Evolutionary conservation across 2,797 vertebrate genomes (phyloP).

Genomic region (Microctenopoma steveboyesi): DNA sequence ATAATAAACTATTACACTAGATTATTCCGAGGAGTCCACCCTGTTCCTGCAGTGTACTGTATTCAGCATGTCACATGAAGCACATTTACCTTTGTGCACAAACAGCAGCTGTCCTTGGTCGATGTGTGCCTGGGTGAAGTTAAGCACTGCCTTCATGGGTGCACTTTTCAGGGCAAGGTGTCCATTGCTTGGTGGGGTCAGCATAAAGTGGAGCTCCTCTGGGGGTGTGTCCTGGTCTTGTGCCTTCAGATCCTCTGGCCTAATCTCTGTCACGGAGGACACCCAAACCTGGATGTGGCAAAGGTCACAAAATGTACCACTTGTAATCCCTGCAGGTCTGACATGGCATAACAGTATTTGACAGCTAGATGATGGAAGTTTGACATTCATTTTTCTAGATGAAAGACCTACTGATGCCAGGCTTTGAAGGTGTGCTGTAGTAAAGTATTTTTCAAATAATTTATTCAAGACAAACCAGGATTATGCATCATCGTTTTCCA

Average conservation of each 20-base stretch:
- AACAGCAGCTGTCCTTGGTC: constrained; percentile 87
- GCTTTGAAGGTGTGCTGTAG: background rate
- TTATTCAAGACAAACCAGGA: background rate
- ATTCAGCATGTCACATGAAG: background rate
- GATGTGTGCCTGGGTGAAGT: constrained; percentile 91
- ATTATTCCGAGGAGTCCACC: background rate
- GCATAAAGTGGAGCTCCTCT: constrained; percentile 84
- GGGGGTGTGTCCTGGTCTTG: constrained; percentile 86
- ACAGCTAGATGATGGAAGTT: constrained; percentile 18
- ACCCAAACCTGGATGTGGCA: constrained; percentile 86
- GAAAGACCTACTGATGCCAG: constrained; percentile 7
- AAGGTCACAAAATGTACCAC: constrained; percentile 11
- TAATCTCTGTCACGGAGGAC: constrained; percentile 89
- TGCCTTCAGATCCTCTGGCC: constrained; percentile 81
- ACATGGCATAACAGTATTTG: constrained; percentile 11
- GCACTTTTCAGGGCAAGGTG: constrained; percentile 88
- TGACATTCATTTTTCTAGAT: constrained; percentile 37
- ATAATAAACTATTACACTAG: background rate
- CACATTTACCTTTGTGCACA: constrained; percentile 85
- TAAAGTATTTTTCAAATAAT: too few relatives aligned
- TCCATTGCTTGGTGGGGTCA: constrained; percentile 89
- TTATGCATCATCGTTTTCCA: background rate
- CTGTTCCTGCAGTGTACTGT: too few relatives aligned
- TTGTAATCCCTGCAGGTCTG: constrained; percentile 3
- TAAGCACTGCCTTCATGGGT: constrained; percentile 84